phyloP scores from a whole-genome alignment of 2,888 invertebrate genomes.

The Lumbricus terrestris region DNA sequence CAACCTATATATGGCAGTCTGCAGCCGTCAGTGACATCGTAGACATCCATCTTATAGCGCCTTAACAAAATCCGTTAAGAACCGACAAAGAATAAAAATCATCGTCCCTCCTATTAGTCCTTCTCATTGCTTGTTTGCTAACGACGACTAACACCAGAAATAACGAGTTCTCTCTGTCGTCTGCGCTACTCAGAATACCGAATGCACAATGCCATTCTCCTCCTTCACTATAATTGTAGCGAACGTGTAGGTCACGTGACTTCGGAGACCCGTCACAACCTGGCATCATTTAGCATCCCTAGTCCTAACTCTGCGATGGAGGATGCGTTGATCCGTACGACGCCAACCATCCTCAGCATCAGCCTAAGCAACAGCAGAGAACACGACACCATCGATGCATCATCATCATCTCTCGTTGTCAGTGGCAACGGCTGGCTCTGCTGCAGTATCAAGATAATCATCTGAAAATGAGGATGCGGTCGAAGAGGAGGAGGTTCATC shows the following conservation, averaged over 20 bases:
- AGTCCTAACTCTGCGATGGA: background rate
- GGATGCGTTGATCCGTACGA: background rate
- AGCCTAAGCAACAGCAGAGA: background rate
- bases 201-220: background rate
- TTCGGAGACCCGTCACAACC: background rate
- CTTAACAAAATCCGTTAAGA: background rate
- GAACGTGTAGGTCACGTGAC: no score
- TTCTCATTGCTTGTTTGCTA: background rate
- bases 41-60: no score
- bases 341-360: background rate
- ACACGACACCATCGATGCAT: background rate
- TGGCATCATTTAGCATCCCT: background rate
- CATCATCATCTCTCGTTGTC: background rate
- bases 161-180: background rate
- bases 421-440: background rate
- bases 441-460: conserved; percentile 3
- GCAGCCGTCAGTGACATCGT: background rate
- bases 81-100: background rate
- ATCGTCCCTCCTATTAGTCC: background rate
- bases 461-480: background rate
- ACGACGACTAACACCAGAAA: background rate
- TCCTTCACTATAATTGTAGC: background rate
- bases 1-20: no score
- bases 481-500: background rate
- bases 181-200: background rate